Evolutionary conservation across 2,797 vertebrate genomes (phyloP).

Genomic region (Sciaenops ocellatus): DNA sequence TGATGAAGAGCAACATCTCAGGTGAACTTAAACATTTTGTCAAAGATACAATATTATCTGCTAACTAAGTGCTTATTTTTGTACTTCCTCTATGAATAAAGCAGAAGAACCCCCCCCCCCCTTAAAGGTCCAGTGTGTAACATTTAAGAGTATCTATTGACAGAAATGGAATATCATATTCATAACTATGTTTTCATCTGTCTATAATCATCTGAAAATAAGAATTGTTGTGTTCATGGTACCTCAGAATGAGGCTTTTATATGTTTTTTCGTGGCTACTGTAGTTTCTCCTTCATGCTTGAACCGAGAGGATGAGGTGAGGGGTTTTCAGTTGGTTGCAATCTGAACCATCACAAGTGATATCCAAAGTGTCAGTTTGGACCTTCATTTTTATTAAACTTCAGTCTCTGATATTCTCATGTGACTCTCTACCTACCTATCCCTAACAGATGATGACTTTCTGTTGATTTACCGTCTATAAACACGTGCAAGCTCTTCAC

Average conservation of each 20-base stretch:
- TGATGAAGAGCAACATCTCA: neutral
- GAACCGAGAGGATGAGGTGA: too few species aligned
- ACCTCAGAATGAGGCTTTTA: too few species aligned
- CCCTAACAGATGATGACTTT: neutral
- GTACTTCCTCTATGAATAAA: slow-evolving; percentile 6
- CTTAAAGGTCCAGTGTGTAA: neutral
- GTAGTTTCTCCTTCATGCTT: too few species aligned
- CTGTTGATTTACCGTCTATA: neutral
- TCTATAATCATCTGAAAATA: too few species aligned
- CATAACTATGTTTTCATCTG: too few species aligned
- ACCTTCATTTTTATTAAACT: neutral
- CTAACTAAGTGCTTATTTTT: neutral
- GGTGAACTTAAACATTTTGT: neutral
- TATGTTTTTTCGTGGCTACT: too few species aligned
- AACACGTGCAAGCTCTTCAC: neutral
- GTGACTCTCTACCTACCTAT: neutral
- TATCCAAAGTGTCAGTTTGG: neutral
- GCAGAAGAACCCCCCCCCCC: neutral
- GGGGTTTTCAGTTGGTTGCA: too few species aligned
- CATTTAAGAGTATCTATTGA: too few species aligned
- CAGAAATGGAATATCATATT: too few species aligned
- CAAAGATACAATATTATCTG: neutral
- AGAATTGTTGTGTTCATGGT: too few species aligned
- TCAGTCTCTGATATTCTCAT: neutral
- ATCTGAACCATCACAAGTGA: neutral